Evolutionary conservation across 2,888 invertebrate genomes (phyloP), one percentile per base, ranked within the genome.

Genomic region (Mimas tiliae): DNA sequence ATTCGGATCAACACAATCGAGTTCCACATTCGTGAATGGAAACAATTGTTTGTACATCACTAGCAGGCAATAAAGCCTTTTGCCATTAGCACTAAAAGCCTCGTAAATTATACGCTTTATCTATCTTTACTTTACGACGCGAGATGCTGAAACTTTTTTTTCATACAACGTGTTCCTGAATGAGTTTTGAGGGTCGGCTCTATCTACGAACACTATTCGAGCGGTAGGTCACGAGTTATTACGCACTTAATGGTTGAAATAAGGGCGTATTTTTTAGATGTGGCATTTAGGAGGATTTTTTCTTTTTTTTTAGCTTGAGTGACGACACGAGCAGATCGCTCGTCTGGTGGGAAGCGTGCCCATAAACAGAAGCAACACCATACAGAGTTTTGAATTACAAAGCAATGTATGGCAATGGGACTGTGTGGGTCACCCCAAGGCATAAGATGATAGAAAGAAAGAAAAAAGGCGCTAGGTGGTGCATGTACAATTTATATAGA

Each of bases 31-130:
- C 53, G n/a, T 4, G 16, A 19, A 12, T 19, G 6, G 42, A 42
- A 42, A 42, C 38, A 16, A 3, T 58, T 58, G 19, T 58, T 47
- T 64, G 21, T 42, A 66, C 66, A 63, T 66, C 63, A 66, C 67
- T 50, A 84, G 75, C 68, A 68, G 70, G 81, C 81, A 84, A 81
- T 86, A 87, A 87, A 86, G 80, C 76, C 81, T 79, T 77, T 75
- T 72, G 74, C 86, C 84, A 87, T 87, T 86, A 87, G 83, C 79
- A 83, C 82, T 83, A 80, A 86, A 81, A 85, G 86, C 80, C 76
- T 85, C 87, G 82, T 87, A 87, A 87, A 86, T 87, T 86, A 87
- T 80, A 78, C 74, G 78, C 76, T 81, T 85, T 86, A 86, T 86
- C 83, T 84, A 73, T 80, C 74, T 78, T 65, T 65, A 65, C 67